Conservation (phyloP, 2,797 vertebrate species). For the Threskiornis aethiopicus region DNA sequence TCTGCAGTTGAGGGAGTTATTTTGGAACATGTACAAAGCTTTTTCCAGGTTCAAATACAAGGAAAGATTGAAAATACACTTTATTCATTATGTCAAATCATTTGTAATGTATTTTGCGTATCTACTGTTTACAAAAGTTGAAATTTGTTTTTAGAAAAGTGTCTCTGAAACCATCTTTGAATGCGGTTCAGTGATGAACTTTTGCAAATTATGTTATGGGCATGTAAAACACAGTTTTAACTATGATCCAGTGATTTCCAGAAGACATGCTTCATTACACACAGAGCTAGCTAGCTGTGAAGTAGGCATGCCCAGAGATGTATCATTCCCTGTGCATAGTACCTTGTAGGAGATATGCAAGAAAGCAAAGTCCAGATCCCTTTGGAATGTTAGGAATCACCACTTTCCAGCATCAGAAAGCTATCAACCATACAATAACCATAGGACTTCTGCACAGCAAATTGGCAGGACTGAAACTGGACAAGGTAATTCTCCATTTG, state of each 20-base stretch:
- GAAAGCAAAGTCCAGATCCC: not conserved
- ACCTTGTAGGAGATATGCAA: not conserved
- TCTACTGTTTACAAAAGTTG: not conserved
- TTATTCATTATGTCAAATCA: not conserved
- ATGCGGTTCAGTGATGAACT: not conserved
- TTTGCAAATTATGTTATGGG: not conserved
- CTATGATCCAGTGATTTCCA: not conserved
- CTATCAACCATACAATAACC: not conserved
- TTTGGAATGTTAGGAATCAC: not conserved
- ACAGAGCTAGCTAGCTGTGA: not conserved
- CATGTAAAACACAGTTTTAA: not conserved
- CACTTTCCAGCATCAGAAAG: not conserved
- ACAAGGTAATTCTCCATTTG: not conserved
- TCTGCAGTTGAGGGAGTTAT: not conserved
- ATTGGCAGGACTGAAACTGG: not conserved
- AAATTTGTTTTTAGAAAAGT: not conserved
- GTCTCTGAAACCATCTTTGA: not conserved
- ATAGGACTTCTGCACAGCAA: not conserved
- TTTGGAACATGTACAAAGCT: accelerated
- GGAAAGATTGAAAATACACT: not conserved
- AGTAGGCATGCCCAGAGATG: not conserved
- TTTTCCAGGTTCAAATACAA: not conserved
- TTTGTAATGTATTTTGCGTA: not conserved
- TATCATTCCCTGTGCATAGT: not conserved
- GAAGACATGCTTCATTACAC: not conserved